Evolutionary conservation across 2,888 invertebrate genomes (phyloP).

Genomic region (Drosophila longiperda): DNA sequence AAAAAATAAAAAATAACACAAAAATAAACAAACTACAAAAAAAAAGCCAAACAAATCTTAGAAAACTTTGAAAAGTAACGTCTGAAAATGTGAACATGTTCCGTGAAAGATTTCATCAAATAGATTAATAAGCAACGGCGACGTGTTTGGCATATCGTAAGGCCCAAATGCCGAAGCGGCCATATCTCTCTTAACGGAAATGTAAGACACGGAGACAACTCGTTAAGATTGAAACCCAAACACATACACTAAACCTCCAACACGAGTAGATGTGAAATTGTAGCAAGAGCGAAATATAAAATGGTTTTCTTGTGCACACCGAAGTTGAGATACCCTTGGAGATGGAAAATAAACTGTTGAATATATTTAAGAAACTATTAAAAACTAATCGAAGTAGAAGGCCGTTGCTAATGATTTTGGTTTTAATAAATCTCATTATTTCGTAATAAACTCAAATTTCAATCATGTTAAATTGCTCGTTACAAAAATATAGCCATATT

Average conservation of each 20-base stretch:
- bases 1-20: constrained; percentile 23
- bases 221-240: constrained; percentile 47
- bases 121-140: constrained; percentile 75
- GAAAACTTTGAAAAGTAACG: constrained; percentile 51
- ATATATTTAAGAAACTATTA: background rate
- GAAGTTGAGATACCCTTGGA: background rate
- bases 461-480: no score
- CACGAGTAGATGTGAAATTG: constrained; percentile 32
- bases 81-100: constrained; percentile 60
- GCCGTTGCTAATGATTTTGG: background rate
- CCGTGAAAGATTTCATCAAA: constrained; percentile 67
- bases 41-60: constrained; percentile 30
- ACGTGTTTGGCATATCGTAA: constrained; percentile 70
- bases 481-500: background rate
- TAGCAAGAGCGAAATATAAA: constrained; percentile 41
- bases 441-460: no score
- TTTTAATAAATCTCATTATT: background rate
- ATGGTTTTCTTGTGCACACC: background rate
- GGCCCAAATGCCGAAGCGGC: constrained; percentile 27
- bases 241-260: constrained; percentile 7
- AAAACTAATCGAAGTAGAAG: background rate
- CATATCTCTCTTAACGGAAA: constrained; percentile 58
- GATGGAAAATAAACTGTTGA: background rate
- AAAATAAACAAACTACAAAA: constrained; percentile 30
- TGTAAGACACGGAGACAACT: constrained; percentile 64